Percentiles rank a stretch among this genome's conserved stretches.
Evolutionary conservation across 2,797 vertebrate species (phyloP).

Genomic region (Crocodylus rhombifer): DNA sequence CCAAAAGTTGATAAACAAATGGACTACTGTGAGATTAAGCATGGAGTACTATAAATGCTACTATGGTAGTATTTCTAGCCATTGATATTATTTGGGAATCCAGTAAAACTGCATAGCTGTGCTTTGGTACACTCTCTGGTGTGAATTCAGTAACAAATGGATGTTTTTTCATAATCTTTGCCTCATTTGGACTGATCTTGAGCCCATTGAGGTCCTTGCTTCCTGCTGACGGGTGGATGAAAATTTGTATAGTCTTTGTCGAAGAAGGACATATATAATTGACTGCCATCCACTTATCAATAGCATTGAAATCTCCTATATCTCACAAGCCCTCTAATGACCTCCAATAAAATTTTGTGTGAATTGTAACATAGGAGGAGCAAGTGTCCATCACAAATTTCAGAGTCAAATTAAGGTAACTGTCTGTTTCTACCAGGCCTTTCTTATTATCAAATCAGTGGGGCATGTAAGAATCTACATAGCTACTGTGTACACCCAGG

Average conservation of each 20-base stretch:
- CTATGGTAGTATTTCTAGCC: neutral
- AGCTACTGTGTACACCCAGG: too few relatives aligned
- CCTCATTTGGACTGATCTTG: neutral
- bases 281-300: conserved; percentile 17
- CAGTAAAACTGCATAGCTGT: neutral
- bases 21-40: neutral
- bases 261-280: neutral
- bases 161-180: neutral
- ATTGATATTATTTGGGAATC: neutral
- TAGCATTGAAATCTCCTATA: conserved; percentile 2
- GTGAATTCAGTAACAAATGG: neutral
- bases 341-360: neutral
- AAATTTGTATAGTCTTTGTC: neutral
- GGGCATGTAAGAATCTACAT: too few relatives aligned
- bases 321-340: neutral
- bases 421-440: neutral
- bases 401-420: neutral
- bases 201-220: neutral
- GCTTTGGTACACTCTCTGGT: too few relatives aligned
- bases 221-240: neutral
- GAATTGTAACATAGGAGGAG: neutral
- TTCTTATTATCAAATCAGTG: too few relatives aligned
- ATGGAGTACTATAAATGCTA: neutral
- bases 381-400: neutral
- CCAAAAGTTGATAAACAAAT: neutral